A percentile compares a stretch with the other conserved stretches of the same genome.
Conservation (phyloP, 2,888 invertebrate species). For the Phengaris arion region DNA sequence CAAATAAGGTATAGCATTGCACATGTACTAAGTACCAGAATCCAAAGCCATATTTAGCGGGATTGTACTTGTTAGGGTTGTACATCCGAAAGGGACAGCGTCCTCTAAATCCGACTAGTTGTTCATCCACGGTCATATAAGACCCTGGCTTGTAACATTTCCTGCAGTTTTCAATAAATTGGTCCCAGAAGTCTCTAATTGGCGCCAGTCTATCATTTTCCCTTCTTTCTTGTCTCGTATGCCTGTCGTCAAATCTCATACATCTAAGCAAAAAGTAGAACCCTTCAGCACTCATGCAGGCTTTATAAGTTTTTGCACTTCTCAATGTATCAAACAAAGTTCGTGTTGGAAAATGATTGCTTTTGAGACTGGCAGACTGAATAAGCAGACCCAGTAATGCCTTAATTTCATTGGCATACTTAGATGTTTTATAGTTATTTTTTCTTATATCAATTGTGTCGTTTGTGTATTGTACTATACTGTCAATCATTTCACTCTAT, state of each 20-base stretch:
- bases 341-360: background rate
- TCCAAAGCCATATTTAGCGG: slow-evolving; percentile 36
- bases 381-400: background rate
- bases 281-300: background rate
- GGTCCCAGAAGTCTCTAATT: slow-evolving; percentile 10
- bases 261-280: background rate
- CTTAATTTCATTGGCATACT: background rate
- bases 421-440: background rate
- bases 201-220: background rate
- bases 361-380: background rate
- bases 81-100: slow-evolving; percentile 38
- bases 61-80: slow-evolving; percentile 39
- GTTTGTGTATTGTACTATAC: background rate
- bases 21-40: slow-evolving; percentile 30
- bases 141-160: background rate
- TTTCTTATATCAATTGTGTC: background rate
- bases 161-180: slow-evolving; percentile 11
- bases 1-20: slow-evolving; percentile 30
- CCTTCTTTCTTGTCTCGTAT: background rate
- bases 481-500: background rate
- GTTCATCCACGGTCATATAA: slow-evolving; percentile 33
- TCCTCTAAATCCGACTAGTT: slow-evolving; percentile 37
- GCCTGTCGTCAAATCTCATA: background rate
- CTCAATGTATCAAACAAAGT: background rate
- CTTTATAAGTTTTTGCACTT: background rate